These are phyloP conservation scores for Pelobates cultripes DNA, from an alignment of 2,797 vertebrate species.

Conservation along the genomic window DNA sequence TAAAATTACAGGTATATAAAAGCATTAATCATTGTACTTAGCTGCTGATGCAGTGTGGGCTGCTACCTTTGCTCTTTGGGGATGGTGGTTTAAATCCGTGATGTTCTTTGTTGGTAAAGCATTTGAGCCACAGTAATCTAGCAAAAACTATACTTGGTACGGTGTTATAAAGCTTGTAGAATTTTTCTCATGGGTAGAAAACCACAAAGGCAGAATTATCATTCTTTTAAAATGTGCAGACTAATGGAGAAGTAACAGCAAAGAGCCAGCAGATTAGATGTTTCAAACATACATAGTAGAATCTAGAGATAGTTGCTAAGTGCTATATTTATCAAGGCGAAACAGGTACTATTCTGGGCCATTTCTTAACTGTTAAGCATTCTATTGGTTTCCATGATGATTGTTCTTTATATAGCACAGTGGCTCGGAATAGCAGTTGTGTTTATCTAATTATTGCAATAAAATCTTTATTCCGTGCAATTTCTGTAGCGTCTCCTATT, in stretches of 20 bases:
- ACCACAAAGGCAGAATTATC: constrained; percentile 10
- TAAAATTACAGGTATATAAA: constrained; percentile 58
- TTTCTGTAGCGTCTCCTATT: no score
- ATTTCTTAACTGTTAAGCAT: no score
- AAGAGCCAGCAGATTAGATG: neutral
- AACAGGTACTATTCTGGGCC: no score
- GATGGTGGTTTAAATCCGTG: constrained; percentile 57
- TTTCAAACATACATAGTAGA: no score
- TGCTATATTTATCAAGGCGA: no score
- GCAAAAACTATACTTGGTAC: constrained; percentile 57
- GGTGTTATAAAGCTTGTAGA: constrained; percentile 49
- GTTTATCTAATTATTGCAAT: no score
- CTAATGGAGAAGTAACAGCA: constrained; percentile 6
- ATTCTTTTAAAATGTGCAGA: constrained; percentile 2
- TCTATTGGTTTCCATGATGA: no score
- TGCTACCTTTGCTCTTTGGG: constrained; percentile 56
- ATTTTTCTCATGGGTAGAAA: constrained; percentile 49
- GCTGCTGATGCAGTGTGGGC: constrained; percentile 48
- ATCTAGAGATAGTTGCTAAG: no score
- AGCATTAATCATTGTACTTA: constrained; percentile 62
- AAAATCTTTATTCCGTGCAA: no score
- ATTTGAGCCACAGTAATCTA: constrained; percentile 59
- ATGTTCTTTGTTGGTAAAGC: constrained; percentile 23
- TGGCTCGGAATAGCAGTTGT: no score
- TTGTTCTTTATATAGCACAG: no score